phyloP scores from a whole-genome alignment of 2,797 vertebrate genomes.

The Anabas testudineus region DNA sequence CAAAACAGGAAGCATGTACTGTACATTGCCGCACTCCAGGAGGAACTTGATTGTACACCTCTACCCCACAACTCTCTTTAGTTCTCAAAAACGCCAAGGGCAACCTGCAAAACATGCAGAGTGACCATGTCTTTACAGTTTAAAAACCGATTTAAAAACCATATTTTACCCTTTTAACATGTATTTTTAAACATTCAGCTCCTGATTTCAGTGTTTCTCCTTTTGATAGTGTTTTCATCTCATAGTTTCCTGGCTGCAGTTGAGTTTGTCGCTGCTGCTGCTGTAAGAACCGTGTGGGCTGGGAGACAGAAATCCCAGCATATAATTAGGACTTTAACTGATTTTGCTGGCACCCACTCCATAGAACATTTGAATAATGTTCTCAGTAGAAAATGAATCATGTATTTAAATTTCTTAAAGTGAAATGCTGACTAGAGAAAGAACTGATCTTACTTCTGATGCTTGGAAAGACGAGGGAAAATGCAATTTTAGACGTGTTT shows the following conservation, averaged over 20 bases:
- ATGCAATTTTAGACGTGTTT: background rate
- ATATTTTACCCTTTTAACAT: too few relatives aligned
- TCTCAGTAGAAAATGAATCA: slow-evolving; percentile 63
- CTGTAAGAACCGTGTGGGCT: slow-evolving; percentile 67
- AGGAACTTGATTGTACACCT: too few relatives aligned
- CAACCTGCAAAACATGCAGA: too few relatives aligned
- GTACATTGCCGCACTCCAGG: too few relatives aligned
- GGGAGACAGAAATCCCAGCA: slow-evolving; percentile 60
- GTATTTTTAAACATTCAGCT: too few relatives aligned
- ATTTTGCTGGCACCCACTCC: slow-evolving; percentile 62
- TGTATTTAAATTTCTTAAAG: slow-evolving; percentile 55
- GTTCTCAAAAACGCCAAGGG: too few relatives aligned
- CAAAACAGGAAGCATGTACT: too few relatives aligned
- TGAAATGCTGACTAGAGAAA: slow-evolving; percentile 26
- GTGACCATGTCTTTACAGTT: too few relatives aligned
- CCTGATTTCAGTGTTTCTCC: too few relatives aligned
- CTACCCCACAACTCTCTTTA: too few relatives aligned
- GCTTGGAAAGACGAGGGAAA: slow-evolving; percentile 12
- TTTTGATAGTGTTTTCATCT: too few relatives aligned
- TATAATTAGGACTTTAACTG: slow-evolving; percentile 72
- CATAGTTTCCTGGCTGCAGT: slow-evolving; percentile 16
- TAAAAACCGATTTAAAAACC: too few relatives aligned
- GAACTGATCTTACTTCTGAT: slow-evolving; percentile 23
- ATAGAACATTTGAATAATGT: slow-evolving; percentile 65
- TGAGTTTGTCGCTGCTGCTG: slow-evolving; percentile 27